Evolutionary conservation across 2,797 vertebrate genomes (phyloP).

Genomic region (Acrossocheilus wenchowensis): DNA sequence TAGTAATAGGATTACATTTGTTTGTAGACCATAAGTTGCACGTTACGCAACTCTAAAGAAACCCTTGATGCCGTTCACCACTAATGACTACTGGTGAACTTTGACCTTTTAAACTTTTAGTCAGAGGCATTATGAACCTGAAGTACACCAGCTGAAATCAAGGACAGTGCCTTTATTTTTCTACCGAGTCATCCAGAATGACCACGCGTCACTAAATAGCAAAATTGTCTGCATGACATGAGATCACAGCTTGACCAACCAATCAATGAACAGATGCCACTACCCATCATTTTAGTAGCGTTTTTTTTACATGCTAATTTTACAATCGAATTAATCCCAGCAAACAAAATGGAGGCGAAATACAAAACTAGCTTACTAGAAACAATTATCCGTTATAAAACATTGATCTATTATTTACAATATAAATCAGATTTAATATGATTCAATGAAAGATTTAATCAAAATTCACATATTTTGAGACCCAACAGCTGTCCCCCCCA

Average conservation of each 20-base stretch:
- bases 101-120: conserved; percentile 63
- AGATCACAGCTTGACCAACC: conserved; percentile 40
- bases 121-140: conserved; percentile 86
- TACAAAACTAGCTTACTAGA: background rate
- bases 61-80: conserved; percentile 69
- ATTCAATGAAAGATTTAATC: background rate
- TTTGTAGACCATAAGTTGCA: conserved; percentile 79
- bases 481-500: background rate
- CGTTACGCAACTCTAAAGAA: conserved; percentile 78
- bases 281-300: conserved; percentile 6
- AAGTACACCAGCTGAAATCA: conserved; percentile 85
- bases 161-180: conserved; percentile 88
- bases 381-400: background rate
- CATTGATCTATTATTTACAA: background rate
- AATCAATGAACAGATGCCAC: conserved; percentile 46
- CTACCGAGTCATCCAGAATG: conserved; percentile 62
- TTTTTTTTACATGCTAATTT: conserved; percentile 42
- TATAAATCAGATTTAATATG: background rate
- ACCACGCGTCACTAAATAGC: conserved; percentile 69
- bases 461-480: background rate
- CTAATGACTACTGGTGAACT: conserved; percentile 68
- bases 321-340: conserved; percentile 27
- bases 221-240: conserved; percentile 44
- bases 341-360: conserved; percentile 32
- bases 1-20: conserved; percentile 68